Evolutionary conservation across 2,113 vertebrate species (phyloP).

Genomic region (Petromus typicus): DNA sequence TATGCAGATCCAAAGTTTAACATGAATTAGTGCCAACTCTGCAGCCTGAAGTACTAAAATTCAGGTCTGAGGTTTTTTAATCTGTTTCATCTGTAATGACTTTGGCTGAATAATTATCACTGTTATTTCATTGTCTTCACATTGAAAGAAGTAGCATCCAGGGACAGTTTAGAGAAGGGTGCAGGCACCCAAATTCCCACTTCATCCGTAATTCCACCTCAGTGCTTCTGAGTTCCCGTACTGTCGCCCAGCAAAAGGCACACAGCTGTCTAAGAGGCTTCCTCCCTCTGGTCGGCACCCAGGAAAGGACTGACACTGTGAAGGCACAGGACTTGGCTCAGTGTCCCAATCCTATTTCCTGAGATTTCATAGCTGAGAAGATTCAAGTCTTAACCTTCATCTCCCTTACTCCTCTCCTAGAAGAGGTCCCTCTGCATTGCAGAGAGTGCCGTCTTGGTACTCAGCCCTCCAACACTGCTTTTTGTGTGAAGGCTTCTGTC

Average conservation of each 20-base stretch:
- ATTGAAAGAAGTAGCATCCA: background rate
- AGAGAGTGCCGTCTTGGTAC: background rate
- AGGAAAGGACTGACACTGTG: background rate
- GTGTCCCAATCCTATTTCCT: background rate
- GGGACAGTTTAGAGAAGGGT: background rate
- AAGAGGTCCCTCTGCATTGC: background rate
- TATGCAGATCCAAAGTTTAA: background rate
- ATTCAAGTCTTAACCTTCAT: background rate
- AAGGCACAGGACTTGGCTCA: too few relatives aligned
- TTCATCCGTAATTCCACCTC: background rate
- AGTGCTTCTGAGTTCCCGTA: fast-evolving
- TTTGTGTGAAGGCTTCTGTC: background rate
- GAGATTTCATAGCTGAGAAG: background rate
- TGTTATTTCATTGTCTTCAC: slow-evolving; percentile 39
- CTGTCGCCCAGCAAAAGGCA: background rate
- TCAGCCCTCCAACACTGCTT: background rate
- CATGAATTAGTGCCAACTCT: background rate
- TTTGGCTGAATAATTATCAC: background rate
- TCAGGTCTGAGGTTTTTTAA: background rate
- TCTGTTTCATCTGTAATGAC: background rate
- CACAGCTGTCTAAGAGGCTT: background rate
- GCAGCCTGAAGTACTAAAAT: background rate
- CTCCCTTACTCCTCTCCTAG: background rate
- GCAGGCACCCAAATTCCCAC: slow-evolving; percentile 9
- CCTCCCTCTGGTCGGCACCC: background rate